Base-by-base conservation (phyloP, 1,140 invertebrate species). In the Carcinoscorpius rotundicauda region DNA sequence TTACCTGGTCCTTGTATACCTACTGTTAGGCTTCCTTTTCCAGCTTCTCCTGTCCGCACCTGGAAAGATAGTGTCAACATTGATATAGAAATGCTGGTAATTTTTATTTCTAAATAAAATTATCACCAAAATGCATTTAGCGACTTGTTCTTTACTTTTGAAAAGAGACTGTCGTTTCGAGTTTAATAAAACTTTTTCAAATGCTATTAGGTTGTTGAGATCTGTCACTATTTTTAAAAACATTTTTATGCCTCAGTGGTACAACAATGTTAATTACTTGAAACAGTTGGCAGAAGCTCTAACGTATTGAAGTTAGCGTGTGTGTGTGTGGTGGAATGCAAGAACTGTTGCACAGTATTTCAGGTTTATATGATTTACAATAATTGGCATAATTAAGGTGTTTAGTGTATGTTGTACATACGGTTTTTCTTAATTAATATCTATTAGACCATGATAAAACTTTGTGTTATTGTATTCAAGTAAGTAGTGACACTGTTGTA, bases 1-100 rank as follows among this genome's bases (percentile, higher is more conserved):
- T 67, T 63, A 3, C 70, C 63, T 4, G 73, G 69, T 9, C 76
- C 75, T 56, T 70, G 68, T 9, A 77, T 68, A 51, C 68, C 70
- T 6, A 74, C 73, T 3, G 72, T 72, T 6, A 76, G 63, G 51
- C 67, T 71, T 6, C 75, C 72, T 52, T 62, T 61, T 5, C 68
- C 70, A 4, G 72, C 65, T 51, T 70, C 70, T 49, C 71, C 68
- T 9, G 72, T 73, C 3, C 71, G 70, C 65, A 75, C 64, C 60
- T 72, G 63, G 48, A 66, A 64, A 56, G 60, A 49, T 52, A 63
- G 50, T 52, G 29, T 52, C 50, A 57, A 11, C 56, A 57, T 5
- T 57, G 4, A n/a, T 10, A 57, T 6, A 9, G 56, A 6, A 4
- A 10, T 57, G 48, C 48, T 11, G 48, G 5, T 11, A 57, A 55